phyloP scores from a whole-genome alignment of 2,888 invertebrate species.

The Piscicola geometra region DNA sequence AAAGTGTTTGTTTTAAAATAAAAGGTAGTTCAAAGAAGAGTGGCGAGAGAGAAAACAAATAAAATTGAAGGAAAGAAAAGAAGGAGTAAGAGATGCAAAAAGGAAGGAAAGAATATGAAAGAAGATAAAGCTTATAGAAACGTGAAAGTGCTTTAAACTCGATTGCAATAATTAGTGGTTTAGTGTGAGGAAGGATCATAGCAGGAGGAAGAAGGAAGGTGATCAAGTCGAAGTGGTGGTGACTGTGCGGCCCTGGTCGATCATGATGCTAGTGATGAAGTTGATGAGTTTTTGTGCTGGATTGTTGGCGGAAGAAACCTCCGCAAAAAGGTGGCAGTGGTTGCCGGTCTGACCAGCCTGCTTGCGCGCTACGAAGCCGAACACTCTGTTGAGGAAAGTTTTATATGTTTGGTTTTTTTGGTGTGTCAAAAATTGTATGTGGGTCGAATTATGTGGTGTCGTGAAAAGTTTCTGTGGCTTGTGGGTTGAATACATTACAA shows the following conservation, averaged over 20 bases:
- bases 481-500: neutral
- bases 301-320: conserved; percentile 70
- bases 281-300: conserved; percentile 89
- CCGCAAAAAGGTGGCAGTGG: conserved; percentile 94
- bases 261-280: conserved; percentile 59
- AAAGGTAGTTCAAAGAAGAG: too few species aligned
- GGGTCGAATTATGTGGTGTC: too few species aligned
- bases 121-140: too few species aligned
- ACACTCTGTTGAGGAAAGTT: conserved; percentile 62
- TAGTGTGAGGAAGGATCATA: too few species aligned
- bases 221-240: conserved; percentile 28
- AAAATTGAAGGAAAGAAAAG: too few species aligned
- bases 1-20: too few species aligned
- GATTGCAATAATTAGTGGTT: too few species aligned
- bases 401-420: neutral
- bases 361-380: conserved; percentile 90
- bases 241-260: conserved; percentile 38
- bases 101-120: too few species aligned
- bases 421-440: neutral
- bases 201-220: neutral
- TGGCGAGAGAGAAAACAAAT: too few species aligned
- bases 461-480: neutral
- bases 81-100: too few species aligned
- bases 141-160: too few species aligned
- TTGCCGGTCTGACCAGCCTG: conserved; percentile 80